Evolutionary conservation across 2,113 vertebrate genomes (phyloP), one percentile per base, ranked within the genome.

Genomic region (Equus quagga): DNA sequence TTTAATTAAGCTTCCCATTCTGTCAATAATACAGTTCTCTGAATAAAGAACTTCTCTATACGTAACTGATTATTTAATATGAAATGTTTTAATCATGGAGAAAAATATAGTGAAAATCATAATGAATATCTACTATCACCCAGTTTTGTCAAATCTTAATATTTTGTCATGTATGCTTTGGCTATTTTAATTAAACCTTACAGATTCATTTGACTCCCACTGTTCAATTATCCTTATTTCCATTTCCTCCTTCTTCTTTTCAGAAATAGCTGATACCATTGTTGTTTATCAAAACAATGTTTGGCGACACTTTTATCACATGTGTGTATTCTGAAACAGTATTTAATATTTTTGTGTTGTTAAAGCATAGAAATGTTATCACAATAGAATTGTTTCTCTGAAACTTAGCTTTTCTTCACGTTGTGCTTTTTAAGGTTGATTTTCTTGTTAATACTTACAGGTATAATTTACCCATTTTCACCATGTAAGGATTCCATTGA

Each of bases 1-100:
- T 80, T 89, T 97, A 93, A 96, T 87, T 94, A 96, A 90, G 33
- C 33, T 73, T 72, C 69, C 75, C 80, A 62, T n/a, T 89, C 75
- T 92, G 51, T 92, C 88, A 97, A 24, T 89, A 89, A 58, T 41
- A 89, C 19, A 56, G 3, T 73, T 89, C 58, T 90, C 49, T 89
- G n/a, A 89, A 64, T 89, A 33, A 94, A 81, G 13, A 92, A 67
- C 56, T 69, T 88, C 69, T 92, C 46, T 18, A 87, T 36, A 28
- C 12, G 19, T 36, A 80, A n/a, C 8, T 73, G 11, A 70, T 72
- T 88, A 83, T 90, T 78, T 81, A 46, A 81, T 85, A 58, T 31
- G 10, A 95, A 90, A 49, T 64, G 1, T 26, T 64, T 91, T 81
- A 93, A 94, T 44, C 46, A 94, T 31, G 76, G 31, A 79, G 36